A percentile compares a stretch with the other conserved stretches of the same genome.
Conservation (phyloP, 2,113 vertebrate genomes). For the Macaca mulatta region DNA sequence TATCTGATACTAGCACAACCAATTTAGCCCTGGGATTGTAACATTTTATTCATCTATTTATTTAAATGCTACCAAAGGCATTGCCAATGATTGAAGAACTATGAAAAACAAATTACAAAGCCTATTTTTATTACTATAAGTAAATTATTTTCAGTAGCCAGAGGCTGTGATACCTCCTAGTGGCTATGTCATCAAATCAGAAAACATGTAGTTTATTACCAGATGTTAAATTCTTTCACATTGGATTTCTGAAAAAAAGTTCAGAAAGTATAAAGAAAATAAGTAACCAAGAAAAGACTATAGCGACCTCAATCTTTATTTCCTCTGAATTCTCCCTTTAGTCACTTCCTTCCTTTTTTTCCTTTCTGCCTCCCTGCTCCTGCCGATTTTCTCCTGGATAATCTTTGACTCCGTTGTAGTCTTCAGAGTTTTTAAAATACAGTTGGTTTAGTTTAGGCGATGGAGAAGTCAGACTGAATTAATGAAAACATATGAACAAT, state of each 20-base stretch:
- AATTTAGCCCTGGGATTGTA: not conserved
- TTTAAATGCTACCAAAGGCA: not conserved
- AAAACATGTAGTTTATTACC: slow-evolving; percentile 30
- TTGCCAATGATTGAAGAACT: slow-evolving; percentile 17
- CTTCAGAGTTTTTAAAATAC: not conserved
- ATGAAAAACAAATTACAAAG: slow-evolving; percentile 12
- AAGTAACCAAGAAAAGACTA: not conserved
- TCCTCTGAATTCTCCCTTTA: not conserved
- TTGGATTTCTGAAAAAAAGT: not conserved
- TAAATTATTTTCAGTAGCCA: slow-evolving; percentile 49
- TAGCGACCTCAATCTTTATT: not conserved
- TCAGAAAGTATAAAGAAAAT: slow-evolving; percentile 14
- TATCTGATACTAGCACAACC: not conserved
- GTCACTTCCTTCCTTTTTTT: not conserved
- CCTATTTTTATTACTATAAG: slow-evolving; percentile 40
- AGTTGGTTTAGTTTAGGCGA: not conserved
- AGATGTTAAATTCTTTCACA: slow-evolving; percentile 52
- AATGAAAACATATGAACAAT: not conserved
- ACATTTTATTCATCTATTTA: not conserved
- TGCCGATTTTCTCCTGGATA: not conserved
- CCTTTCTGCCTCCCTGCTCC: not conserved
- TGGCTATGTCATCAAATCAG: slow-evolving; percentile 23
- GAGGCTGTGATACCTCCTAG: not conserved
- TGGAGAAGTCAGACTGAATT: not conserved
- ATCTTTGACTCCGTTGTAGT: not conserved